phyloP scores from a whole-genome alignment of 92 coral and sea anemone genomes.

The Blastomussa wellsi region DNA sequence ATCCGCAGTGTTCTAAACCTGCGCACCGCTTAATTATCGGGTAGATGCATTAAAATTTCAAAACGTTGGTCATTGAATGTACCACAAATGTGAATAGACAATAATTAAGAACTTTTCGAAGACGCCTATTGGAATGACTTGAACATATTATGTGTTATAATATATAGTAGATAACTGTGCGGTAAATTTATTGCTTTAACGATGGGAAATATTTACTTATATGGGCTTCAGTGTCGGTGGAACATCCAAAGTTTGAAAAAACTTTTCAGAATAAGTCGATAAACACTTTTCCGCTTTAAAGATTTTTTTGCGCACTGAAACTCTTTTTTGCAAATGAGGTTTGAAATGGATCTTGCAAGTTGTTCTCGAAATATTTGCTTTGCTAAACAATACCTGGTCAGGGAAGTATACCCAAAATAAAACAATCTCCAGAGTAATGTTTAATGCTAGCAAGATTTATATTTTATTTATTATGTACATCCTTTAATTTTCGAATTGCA shows the following conservation, averaged over 20 bases:
- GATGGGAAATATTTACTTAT: slow-evolving; percentile 23
- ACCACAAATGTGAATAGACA: background rate
- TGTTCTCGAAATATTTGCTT: slow-evolving; percentile 2
- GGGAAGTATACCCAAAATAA: background rate
- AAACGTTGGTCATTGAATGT: background rate
- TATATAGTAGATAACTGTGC: background rate
- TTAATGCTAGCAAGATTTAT: background rate
- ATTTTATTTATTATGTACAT: slow-evolving; percentile 19
- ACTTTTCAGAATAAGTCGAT: background rate
- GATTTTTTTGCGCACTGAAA: background rate
- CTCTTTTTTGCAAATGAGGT: background rate
- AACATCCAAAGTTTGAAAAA: background rate
- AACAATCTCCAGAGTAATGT: slow-evolving; percentile 5
- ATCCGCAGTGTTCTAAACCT: background rate
- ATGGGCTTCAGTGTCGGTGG: slow-evolving; percentile 4
- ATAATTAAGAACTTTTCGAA: background rate
- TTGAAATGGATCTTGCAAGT: background rate
- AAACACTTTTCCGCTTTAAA: background rate
- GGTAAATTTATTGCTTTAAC: slow-evolving; percentile 11
- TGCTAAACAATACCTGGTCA: background rate
- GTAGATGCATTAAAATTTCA: background rate
- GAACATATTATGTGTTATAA: background rate
- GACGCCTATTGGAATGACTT: background rate
- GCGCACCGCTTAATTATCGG: slow-evolving; percentile 11
- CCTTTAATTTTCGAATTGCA: background rate